Percentiles rank a stretch among this genome's conserved stretches.
Conservation (phyloP, 2,797 vertebrate species). For the Austrolebias charrua region DNA sequence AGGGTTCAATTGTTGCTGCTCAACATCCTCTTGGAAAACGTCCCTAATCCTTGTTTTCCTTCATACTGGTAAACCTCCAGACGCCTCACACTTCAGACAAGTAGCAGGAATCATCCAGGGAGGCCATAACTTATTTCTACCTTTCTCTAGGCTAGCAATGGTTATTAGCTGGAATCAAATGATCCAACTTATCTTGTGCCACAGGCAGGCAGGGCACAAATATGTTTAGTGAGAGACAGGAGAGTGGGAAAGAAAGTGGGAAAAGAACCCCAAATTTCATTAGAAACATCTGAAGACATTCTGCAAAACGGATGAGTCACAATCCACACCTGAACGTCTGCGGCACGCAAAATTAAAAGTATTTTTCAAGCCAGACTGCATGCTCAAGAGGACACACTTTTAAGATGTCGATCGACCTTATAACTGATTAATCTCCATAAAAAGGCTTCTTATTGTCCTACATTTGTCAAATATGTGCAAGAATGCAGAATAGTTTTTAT, state of each 20-base stretch:
- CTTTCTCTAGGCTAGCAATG: constrained; percentile 68
- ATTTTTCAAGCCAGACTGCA: constrained; percentile 71
- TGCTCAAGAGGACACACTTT: constrained; percentile 44
- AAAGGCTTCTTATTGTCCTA: background rate
- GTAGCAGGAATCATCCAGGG: constrained; percentile 59
- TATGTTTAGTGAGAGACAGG: constrained; percentile 35
- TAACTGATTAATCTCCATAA: constrained; percentile 20
- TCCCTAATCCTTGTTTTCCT: constrained; percentile 15
- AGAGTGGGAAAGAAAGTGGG: constrained; percentile 15
- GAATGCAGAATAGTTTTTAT: background rate
- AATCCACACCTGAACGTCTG: constrained; percentile 61
- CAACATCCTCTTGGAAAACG: constrained; percentile 9
- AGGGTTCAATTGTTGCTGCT: background rate
- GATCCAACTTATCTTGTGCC: constrained; percentile 71
- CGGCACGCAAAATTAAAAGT: constrained; percentile 75
- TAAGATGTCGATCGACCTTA: constrained; percentile 34
- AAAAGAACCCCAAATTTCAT: constrained; percentile 58
- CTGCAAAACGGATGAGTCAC: constrained; percentile 67
- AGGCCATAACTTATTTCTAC: constrained; percentile 70
- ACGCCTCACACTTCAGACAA: constrained; percentile 46
- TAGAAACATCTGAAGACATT: constrained; percentile 66
- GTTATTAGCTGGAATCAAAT: constrained; percentile 81
- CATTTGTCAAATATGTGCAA: background rate
- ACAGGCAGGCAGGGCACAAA: constrained; percentile 53
- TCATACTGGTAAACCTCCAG: constrained; percentile 38